phyloP scores from a whole-genome alignment of 2,113 vertebrate species.

The Cettia cetti region DNA sequence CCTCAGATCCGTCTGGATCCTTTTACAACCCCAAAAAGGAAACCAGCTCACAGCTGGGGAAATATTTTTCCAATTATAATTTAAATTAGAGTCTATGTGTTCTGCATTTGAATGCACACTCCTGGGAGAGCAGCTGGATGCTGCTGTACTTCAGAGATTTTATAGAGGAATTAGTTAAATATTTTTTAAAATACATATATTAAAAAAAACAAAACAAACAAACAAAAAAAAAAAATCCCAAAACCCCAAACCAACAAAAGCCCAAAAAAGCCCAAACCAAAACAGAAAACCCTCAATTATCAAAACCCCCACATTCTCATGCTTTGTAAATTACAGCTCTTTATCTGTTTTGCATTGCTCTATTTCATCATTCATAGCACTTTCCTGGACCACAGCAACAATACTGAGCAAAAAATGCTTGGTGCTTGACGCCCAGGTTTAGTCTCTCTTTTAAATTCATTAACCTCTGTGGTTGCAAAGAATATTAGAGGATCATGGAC shows the following conservation, averaged over 20 bases:
- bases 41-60: not conserved
- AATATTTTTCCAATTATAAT: not conserved
- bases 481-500: not conserved
- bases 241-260: not conserved
- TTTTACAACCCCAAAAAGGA: not conserved
- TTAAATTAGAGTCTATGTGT: not conserved
- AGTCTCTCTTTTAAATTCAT: not conserved
- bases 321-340: not conserved
- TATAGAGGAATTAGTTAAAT: not conserved
- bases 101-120: not conserved
- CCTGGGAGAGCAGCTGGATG: not conserved
- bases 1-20: not conserved
- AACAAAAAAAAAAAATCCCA: not conserved
- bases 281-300: not conserved
- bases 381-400: not conserved
- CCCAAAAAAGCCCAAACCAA: not conserved
- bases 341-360: not conserved
- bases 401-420: not conserved
- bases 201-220: not conserved
- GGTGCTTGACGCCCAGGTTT: not conserved
- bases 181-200: not conserved
- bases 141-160: not conserved
- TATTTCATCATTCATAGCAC: not conserved
- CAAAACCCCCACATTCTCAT: accelerated
- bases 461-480: not conserved